Evolutionary conservation across 2,797 vertebrate genomes (phyloP).

Genomic region (Myotis vivesi): DNA sequence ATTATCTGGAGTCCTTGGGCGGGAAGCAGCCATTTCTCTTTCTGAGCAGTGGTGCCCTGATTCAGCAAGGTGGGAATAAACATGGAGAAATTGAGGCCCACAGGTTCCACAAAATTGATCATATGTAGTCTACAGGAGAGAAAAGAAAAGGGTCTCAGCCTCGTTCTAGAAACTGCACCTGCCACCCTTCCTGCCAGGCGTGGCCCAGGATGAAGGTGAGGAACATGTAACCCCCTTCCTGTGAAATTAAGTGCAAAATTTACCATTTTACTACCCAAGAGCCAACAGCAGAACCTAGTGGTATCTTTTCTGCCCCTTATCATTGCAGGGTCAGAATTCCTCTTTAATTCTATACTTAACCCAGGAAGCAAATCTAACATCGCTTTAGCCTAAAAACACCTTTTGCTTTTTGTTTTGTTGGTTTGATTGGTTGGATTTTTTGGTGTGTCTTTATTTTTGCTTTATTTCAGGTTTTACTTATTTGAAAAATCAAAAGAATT

Average conservation of each 20-base stretch:
- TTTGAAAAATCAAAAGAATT: background rate
- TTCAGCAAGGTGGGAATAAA: constrained; percentile 91
- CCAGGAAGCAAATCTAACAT: background rate
- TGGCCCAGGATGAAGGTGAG: background rate
- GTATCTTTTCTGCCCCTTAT: background rate
- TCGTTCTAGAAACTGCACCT: constrained; percentile 41
- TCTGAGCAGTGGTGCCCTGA: constrained; percentile 91
- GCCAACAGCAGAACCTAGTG: background rate
- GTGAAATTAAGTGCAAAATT: background rate
- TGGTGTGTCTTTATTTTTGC: background rate
- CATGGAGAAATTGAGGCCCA: constrained; percentile 92
- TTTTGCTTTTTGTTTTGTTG: background rate
- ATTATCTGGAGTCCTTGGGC: constrained; percentile 85
- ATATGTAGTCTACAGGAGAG: constrained; percentile 83
- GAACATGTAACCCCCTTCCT: background rate
- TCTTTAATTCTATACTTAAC: background rate
- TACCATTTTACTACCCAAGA: background rate
- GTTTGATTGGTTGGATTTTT: background rate
- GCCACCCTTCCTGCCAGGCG: background rate
- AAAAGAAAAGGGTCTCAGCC: constrained; percentile 84
- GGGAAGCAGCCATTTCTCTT: constrained; percentile 91
- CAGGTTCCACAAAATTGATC: constrained; percentile 84
- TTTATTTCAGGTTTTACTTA: background rate
- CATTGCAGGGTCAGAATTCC: background rate
- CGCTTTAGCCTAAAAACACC: background rate